A percentile compares a stretch with the other conserved stretches of the same genome.
These are phyloP conservation scores for Mylabris phalerata DNA, from an alignment of 1,140 invertebrate genomes.

Conservation along the genomic window DNA sequence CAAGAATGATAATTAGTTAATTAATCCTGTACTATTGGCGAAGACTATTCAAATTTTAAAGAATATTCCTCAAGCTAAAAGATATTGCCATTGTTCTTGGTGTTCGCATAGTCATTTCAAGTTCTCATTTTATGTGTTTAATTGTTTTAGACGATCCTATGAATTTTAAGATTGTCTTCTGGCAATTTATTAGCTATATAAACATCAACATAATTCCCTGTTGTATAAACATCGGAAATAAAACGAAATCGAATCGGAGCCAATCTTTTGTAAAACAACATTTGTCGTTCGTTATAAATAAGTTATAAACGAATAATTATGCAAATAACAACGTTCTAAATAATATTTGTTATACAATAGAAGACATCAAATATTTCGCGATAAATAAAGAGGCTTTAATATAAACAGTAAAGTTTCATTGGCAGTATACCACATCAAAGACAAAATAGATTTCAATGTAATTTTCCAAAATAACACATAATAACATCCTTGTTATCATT, in stretches of 20 bases:
- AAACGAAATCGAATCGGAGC: too few relatives aligned
- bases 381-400: constrained; percentile 11
- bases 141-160: constrained; percentile 7
- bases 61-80: too few relatives aligned
- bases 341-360: too few relatives aligned
- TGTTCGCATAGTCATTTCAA: background rate
- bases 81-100: too few relatives aligned
- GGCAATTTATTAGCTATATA: background rate
- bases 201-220: too few relatives aligned
- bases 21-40: constrained; percentile 9
- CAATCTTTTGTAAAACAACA: too few relatives aligned
- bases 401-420: constrained; percentile 6
- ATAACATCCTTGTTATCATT: background rate
- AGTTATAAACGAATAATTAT: too few relatives aligned
- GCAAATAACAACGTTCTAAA: too few relatives aligned
- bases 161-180: constrained; percentile 6
- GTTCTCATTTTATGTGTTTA: constrained; percentile 11
- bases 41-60: too few relatives aligned
- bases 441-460: constrained; percentile 7
- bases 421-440: constrained; percentile 11
- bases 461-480: constrained; percentile 8
- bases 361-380: background rate
- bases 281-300: too few relatives aligned
- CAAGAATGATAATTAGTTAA: constrained; percentile 5
- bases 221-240: too few relatives aligned